Evolutionary conservation across 2,797 vertebrate species (phyloP), one percentile per base, ranked within the genome.

Genomic region (Ibycter americanus): DNA sequence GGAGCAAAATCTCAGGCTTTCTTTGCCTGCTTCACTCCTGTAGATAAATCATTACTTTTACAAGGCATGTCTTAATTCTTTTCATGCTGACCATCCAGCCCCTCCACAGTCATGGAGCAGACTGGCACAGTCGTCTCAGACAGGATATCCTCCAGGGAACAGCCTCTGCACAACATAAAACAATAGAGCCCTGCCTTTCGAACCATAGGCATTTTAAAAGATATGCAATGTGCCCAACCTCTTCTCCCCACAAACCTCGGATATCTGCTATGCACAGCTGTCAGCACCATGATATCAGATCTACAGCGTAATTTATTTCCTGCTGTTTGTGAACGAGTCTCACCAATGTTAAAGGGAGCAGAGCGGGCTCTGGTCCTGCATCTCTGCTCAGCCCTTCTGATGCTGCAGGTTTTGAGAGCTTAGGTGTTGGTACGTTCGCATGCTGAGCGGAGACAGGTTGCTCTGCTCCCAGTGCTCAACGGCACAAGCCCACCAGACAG

Each of bases 61-160:
- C 80, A 93, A 90, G 92, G 81, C 65, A 12, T 25, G 61, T 56
- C 63, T 92, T 86, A 93, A 78, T 91, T 84, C 91, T 97, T 94
- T 95, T 93, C 94, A 66, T 13, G 5, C 94, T 95, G 94, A 78
- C 91, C 96, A 93, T 34, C 68, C 94, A 95, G 96, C 96, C 95
- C 94, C 91, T 97, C 96, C 95, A 84, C 92, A 95, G 95, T 78
- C 96, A 90, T 6, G 27, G 77, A 97, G 96, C 95, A 98, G 92
- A 95, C 95, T 94, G 97, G 98, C 97, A 96, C 96, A 70, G 95
- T 94, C 32, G 91, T 97, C 97, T 96, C 97, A 96, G 98, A 98
- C 98, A 98, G 98, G 98, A 98, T 98, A 98, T 98, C 98, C 98
- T 98, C 97, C 95, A 95, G 96, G 97, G 97, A 98, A 96, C 98